Evolutionary conservation across 2,888 invertebrate species (phyloP).

Genomic region (Tupiocoris notatus): DNA sequence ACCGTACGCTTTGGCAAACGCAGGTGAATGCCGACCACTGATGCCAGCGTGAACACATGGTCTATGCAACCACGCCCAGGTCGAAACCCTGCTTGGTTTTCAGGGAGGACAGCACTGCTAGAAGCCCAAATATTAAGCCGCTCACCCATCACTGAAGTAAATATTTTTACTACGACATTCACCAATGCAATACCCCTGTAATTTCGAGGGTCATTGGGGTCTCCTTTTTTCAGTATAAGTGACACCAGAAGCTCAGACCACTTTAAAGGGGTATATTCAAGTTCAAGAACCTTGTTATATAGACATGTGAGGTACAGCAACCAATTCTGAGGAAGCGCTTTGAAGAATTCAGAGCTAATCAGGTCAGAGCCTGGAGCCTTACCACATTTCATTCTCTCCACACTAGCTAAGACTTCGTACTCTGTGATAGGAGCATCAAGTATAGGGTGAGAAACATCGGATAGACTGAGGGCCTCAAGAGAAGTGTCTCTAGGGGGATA

Average conservation of each 20-base stretch:
- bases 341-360: neutral
- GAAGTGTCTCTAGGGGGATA: neutral
- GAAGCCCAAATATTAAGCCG: neutral
- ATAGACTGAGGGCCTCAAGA: neutral
- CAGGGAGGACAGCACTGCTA: neutral
- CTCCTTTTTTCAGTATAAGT: constrained; percentile 9
- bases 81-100: constrained; percentile 10
- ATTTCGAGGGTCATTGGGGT: neutral
- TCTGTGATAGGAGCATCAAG: neutral
- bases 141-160: neutral
- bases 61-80: neutral
- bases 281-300: neutral
- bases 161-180: neutral
- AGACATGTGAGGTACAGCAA: neutral
- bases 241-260: neutral
- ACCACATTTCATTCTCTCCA: neutral
- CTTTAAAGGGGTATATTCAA: neutral
- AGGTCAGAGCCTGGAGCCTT: neutral
- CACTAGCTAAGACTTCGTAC: neutral
- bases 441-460: neutral
- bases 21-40: neutral
- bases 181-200: constrained; percentile 12
- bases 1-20: neutral
- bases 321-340: neutral
- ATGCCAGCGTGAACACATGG: neutral